Evolutionary conservation across 2,113 vertebrate genomes (phyloP).

Genomic region (Delphinus delphis): DNA sequence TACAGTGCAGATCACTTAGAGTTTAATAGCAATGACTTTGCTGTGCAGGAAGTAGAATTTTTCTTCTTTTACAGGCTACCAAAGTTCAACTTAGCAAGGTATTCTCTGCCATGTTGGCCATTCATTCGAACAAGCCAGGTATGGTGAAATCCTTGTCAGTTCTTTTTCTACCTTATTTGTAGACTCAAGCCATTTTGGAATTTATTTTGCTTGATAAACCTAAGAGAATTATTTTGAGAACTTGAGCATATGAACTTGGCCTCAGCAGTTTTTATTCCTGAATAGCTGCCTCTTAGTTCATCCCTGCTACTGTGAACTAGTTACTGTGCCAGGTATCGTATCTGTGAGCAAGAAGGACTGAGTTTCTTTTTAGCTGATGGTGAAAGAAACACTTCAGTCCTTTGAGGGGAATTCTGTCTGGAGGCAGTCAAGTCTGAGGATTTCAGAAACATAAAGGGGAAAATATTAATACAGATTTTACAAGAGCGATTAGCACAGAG

Average conservation of each 20-base stretch:
- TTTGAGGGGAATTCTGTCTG: constrained; percentile 3
- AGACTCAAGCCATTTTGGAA: constrained; percentile 1
- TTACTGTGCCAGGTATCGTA: background rate
- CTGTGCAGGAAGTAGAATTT: background rate
- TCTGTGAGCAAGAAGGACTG: background rate
- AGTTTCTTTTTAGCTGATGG: background rate
- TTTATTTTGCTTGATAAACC: constrained; percentile 25
- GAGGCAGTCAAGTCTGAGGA: background rate
- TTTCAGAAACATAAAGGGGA: constrained; percentile 9
- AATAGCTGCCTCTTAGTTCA: background rate
- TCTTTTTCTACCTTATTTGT: constrained; percentile 37
- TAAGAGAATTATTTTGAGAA: background rate
- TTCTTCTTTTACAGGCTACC: constrained; percentile 84
- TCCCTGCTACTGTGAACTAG: background rate
- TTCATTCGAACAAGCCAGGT: constrained; percentile 98
- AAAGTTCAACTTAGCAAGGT: constrained; percentile 92
- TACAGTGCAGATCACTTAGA: background rate
- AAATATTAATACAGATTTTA: background rate
- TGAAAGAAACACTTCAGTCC: background rate
- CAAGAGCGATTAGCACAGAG: background rate
- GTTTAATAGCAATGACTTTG: background rate
- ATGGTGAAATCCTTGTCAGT: constrained; percentile 58
- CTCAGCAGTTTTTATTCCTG: background rate
- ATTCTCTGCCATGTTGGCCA: constrained; percentile 93
- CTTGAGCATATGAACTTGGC: background rate